These are phyloP conservation scores for Camponotus pennsylvanicus DNA, from an alignment of 1,140 invertebrate genomes.

Conservation along the genomic window DNA sequence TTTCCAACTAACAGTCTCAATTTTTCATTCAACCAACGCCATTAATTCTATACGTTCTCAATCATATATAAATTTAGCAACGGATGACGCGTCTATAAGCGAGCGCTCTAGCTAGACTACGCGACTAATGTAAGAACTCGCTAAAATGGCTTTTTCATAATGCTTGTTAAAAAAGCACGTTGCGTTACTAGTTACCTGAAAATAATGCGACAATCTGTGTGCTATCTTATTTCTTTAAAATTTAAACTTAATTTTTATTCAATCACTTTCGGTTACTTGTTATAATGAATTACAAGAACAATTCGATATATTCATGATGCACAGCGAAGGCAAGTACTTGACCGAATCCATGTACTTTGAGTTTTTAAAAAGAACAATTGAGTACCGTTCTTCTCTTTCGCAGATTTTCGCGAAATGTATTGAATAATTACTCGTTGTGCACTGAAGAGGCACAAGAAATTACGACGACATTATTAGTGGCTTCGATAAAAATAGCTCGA, in stretches of 20 bases:
- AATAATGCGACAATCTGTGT: background rate
- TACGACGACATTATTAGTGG: background rate
- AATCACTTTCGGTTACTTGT: background rate
- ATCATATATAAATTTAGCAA: conserved; percentile 63
- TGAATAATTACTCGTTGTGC: conserved; percentile 26
- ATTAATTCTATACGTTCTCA: conserved; percentile 17
- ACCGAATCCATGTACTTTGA: conserved; percentile 33
- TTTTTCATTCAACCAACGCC: conserved; percentile 35
- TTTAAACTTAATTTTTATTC: conserved; percentile 13
- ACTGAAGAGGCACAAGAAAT: conserved; percentile 10
- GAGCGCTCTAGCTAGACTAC: conserved; percentile 72
- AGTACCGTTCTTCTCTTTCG: conserved; percentile 4
- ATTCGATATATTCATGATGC: conserved; percentile 30
- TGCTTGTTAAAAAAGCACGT: conserved; percentile 61
- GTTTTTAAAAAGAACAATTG: background rate
- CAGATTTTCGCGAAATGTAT: conserved; percentile 6
- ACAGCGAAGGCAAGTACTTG: conserved; percentile 25
- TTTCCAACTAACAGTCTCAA: background rate
- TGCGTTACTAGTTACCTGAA: conserved; percentile 33
- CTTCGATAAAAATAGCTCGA: conserved; percentile 7
- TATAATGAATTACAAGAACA: conserved; percentile 4
- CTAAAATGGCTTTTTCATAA: conserved; percentile 57
- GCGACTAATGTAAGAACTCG: conserved; percentile 67
- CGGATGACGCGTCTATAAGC: conserved; percentile 67
- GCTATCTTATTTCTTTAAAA: background rate